Base-by-base conservation (phyloP, 2,888 invertebrate genomes). In the Hipparchia sbordonii region DNA sequence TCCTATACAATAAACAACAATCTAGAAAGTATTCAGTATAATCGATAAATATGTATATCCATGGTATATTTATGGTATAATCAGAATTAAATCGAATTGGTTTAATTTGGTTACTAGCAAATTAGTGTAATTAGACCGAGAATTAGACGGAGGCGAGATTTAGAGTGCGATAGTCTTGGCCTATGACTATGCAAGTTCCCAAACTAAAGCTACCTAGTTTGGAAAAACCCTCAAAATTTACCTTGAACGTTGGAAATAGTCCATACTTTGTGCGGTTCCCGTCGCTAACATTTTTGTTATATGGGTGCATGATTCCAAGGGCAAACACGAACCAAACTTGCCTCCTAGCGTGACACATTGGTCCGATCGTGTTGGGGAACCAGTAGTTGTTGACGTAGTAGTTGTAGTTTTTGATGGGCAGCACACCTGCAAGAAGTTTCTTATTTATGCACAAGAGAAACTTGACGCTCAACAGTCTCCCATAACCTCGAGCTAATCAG, bases 291-390 rank as follows among this genome's bases (percentile, higher is more conserved):
- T 70, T 0, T 74, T 75, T 0, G 78, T 75, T 0, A 90, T 67
- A 13, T 81, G 76, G 0, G 83, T 69, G 62, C 90, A 90, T 0
- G 80, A 74, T 74, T 85, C 76, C n/a, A 88, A 59, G 51, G 75
- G 77, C 39, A 86, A 74, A 71, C 90, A 90, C 2, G 72, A 57
- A 1, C 90, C 90, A 0, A 71, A 51, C 0, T 82, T 78, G 0
- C 86, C 86, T 3, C 85, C 84, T 0, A 86, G 82, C 8, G 88
- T 88, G 71, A 70, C 72, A 76, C 90, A 90, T 23, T 73, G 70
- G 3, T 63, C 66, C 10, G 69, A 13, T 46, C 61, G 33, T 33
- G 10, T 10, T 52, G 65, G 65, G 12, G 65, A 4, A 3, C 2
- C 48, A 23, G 62, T 62, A 3, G 13, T 48, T 2, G 48, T 63